These are phyloP conservation scores for Podarcis lilfordi DNA, from an alignment of 2,797 vertebrate species.

Conservation along the genomic window DNA sequence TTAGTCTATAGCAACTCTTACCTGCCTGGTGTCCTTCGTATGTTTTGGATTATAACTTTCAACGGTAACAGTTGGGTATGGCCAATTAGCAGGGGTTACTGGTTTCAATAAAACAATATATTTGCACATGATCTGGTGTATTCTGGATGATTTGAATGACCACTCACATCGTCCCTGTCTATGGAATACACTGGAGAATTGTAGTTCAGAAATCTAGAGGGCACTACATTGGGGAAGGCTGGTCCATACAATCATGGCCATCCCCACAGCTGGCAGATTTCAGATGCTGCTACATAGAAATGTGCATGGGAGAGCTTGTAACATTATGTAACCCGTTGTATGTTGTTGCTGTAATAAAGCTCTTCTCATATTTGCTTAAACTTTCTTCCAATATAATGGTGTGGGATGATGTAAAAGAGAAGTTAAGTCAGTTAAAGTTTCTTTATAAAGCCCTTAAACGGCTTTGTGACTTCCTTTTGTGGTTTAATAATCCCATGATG, in stretches of 20 bases:
- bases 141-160: too few relatives aligned
- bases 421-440: not conserved
- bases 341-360: not conserved
- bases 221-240: too few relatives aligned
- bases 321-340: not conserved
- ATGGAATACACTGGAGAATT: too few relatives aligned
- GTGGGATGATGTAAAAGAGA: not conserved
- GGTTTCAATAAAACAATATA: too few relatives aligned
- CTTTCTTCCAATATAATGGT: too few relatives aligned
- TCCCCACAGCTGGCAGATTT: not conserved
- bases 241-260: not conserved
- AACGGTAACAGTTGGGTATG: too few relatives aligned
- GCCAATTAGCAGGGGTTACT: too few relatives aligned
- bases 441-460: not conserved
- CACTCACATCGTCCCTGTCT: too few relatives aligned
- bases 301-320: not conserved
- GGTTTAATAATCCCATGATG: not conserved
- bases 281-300: not conserved
- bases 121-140: too few relatives aligned
- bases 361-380: not conserved
- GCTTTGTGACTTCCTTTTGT: not conserved
- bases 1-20: not conserved
- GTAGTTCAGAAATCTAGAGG: too few relatives aligned
- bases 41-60: too few relatives aligned
- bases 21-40: too few relatives aligned